phyloP scores from a whole-genome alignment of 2,113 vertebrate genomes.

The Oceanodroma tethys region DNA sequence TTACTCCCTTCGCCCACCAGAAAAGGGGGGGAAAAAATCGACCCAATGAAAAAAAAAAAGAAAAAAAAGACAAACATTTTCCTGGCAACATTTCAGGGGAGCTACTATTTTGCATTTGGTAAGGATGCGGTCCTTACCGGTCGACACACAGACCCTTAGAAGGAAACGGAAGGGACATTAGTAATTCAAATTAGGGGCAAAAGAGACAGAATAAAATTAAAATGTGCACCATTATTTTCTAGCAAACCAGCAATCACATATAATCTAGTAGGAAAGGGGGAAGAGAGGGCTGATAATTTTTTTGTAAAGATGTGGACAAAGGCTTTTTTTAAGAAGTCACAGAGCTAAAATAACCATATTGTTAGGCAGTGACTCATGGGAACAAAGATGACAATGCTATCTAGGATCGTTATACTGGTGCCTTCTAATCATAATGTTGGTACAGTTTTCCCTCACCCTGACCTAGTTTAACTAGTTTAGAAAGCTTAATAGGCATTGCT shows the following conservation, averaged over 20 bases:
- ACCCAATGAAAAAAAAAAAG: neutral
- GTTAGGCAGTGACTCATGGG: conserved; percentile 69
- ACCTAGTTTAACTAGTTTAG: conserved; percentile 65
- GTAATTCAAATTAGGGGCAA: conserved; percentile 61
- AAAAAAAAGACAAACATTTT: neutral
- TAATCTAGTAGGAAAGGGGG: neutral
- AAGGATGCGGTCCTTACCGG: neutral
- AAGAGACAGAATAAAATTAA: conserved; percentile 34
- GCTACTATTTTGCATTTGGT: conserved; percentile 26
- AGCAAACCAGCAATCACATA: neutral
- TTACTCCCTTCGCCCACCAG: neutral
- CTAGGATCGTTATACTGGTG: conserved; percentile 52
- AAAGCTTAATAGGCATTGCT: conserved; percentile 66
- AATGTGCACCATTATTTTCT: neutral
- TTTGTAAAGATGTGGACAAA: neutral
- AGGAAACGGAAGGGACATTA: conserved; percentile 11
- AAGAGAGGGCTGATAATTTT: neutral
- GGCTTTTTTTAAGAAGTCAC: conserved; percentile 50
- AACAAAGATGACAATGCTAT: conserved; percentile 60
- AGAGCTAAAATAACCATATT: conserved; percentile 73
- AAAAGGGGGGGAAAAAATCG: neutral
- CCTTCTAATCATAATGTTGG: conserved; percentile 69
- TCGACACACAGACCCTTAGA: neutral
- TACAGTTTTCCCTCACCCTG: conserved; percentile 60
- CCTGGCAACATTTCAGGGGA: conserved; percentile 23